Evolutionary conservation across 2,888 invertebrate species (phyloP).

Genomic region (Bimastos eiseni): DNA sequence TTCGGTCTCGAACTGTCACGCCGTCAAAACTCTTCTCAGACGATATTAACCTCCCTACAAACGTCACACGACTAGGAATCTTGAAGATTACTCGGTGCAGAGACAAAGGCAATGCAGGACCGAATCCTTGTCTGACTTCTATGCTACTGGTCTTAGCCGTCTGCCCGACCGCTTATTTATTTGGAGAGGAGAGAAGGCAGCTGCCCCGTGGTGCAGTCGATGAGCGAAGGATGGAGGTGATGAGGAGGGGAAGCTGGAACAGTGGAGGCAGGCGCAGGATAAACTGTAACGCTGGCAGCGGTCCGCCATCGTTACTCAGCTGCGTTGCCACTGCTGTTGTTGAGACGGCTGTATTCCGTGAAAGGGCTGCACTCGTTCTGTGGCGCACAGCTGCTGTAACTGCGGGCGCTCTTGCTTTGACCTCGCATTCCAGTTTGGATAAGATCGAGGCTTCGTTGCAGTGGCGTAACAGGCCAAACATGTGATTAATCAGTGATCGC

Average conservation of each 20-base stretch:
- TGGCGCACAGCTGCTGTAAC: neutral
- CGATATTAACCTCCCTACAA: neutral
- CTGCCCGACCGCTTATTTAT: neutral
- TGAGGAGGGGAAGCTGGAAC: neutral
- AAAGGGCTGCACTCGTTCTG: neutral
- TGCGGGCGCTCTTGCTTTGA: neutral
- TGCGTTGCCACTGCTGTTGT: neutral
- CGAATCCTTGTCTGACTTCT: neutral
- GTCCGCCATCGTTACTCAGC: neutral
- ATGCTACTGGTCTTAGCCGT: neutral
- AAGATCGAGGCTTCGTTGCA: neutral
- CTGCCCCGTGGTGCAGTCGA: neutral
- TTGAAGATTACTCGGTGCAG: neutral
- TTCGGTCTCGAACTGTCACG: neutral
- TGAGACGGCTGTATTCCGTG: neutral
- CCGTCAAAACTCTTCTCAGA: neutral
- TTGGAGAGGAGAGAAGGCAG: constrained; percentile 5
- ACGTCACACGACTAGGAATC: neutral
- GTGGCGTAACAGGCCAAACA: neutral
- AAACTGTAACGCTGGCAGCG: neutral
- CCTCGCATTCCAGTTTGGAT: neutral
- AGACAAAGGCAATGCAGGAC: neutral
- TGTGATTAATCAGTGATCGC: neutral
- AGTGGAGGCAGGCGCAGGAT: neutral
- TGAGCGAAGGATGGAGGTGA: neutral